phyloP scores from a whole-genome alignment of 2,797 vertebrate genomes.

The Molossus molossus region DNA sequence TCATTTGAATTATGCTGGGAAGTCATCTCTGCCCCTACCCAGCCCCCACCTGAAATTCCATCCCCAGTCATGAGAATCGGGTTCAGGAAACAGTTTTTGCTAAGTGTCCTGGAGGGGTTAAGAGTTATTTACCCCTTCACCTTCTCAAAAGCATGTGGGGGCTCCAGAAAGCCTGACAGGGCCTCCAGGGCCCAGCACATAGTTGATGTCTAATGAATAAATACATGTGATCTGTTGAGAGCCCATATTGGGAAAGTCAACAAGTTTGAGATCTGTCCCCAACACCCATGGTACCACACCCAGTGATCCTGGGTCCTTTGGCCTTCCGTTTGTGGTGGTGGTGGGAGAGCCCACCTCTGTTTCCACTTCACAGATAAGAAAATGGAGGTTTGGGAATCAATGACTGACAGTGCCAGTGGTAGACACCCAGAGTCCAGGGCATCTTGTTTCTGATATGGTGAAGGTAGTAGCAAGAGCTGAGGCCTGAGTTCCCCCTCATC shows the following conservation, averaged over 20 bases:
- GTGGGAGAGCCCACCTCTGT: background rate
- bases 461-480: background rate
- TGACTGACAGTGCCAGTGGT: background rate
- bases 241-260: background rate
- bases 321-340: background rate
- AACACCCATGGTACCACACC: background rate
- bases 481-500: background rate
- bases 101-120: background rate
- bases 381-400: background rate
- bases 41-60: background rate
- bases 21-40: background rate
- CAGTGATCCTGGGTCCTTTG: background rate
- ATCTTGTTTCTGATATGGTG: background rate
- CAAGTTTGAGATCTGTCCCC: background rate
- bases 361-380: slow-evolving; percentile 15
- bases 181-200: background rate
- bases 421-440: background rate
- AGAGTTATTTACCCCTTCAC: background rate
- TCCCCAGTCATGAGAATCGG: background rate
- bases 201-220: background rate
- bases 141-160: background rate
- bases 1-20: background rate
- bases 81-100: background rate
- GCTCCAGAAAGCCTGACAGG: background rate
- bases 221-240: slow-evolving; percentile 8